Evolutionary conservation across 2,888 invertebrate genomes (phyloP).

Genomic region (Orthosia cruda): DNA sequence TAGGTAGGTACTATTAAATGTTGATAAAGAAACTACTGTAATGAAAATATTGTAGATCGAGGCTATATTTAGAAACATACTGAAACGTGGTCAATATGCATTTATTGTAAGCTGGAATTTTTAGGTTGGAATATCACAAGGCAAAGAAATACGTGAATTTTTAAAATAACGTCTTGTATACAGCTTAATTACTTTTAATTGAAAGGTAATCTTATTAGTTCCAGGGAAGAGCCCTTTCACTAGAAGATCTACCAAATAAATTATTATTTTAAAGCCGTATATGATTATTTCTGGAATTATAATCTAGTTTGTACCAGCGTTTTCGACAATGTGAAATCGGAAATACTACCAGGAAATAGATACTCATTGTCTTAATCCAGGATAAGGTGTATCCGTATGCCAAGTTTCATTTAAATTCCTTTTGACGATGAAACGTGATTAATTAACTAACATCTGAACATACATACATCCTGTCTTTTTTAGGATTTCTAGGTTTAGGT

Average conservation of each 20-base stretch:
- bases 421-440: too few relatives aligned
- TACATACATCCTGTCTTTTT: too few relatives aligned
- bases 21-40: not conserved
- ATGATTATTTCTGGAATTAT: not conserved
- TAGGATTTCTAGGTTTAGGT: too few relatives aligned
- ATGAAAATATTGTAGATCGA: not conserved
- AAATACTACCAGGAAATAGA: too few relatives aligned
- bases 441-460: too few relatives aligned
- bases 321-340: too few relatives aligned
- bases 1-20: not conserved
- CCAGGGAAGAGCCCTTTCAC: not conserved
- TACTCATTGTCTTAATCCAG: too few relatives aligned
- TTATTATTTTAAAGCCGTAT: not conserved
- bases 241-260: not conserved
- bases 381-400: too few relatives aligned
- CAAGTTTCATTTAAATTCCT: too few relatives aligned
- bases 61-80: not conserved
- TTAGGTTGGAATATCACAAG: not conserved
- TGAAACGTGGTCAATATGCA: not conserved
- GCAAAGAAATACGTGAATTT: slow-evolving; percentile 16
- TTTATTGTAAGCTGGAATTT: not conserved
- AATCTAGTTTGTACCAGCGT: too few relatives aligned
- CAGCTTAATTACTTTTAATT: slow-evolving; percentile 17
- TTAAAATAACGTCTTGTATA: slow-evolving; percentile 4
- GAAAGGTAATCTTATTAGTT: not conserved